Percentiles rank a stretch among this genome's conserved stretches.
phyloP scores from a whole-genome alignment of 2,797 vertebrate genomes.

The Thaleichthys pacificus region DNA sequence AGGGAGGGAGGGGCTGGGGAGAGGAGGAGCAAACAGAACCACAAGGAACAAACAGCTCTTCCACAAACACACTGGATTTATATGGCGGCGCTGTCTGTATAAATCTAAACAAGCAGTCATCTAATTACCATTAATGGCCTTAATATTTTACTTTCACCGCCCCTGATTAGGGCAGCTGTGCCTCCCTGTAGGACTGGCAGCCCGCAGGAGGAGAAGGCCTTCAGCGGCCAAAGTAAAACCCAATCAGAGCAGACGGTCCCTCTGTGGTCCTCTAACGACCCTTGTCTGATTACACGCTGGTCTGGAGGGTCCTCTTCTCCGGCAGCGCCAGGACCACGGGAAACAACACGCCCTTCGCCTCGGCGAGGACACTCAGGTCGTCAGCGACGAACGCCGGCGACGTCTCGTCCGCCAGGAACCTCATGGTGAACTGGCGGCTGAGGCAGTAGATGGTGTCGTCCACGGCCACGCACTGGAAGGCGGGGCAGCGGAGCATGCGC shows the following conservation, averaged over 20 bases:
- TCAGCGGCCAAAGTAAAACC: no score
- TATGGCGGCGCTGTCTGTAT: conserved; percentile 54
- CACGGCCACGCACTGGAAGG: conserved; percentile 81
- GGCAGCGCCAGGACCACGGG: conserved; percentile 84
- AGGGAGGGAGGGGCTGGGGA: no score
- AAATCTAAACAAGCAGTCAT: conserved; percentile 65
- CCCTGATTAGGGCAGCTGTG: conserved; percentile 40
- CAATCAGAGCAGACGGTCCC: no score
- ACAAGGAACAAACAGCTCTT: conserved; percentile 46
- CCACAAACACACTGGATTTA: conserved; percentile 46
- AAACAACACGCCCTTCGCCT: conserved; percentile 79
- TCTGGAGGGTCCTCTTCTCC: conserved; percentile 64
- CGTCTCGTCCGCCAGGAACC: conserved; percentile 83
- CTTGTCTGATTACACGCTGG: conserved; percentile 71
- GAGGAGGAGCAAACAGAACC: not conserved
- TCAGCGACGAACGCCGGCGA: conserved; percentile 82
- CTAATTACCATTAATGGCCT: conserved; percentile 58
- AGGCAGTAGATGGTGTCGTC: conserved; percentile 82
- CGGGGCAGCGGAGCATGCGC: conserved; percentile 54
- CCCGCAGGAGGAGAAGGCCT: conserved; percentile 4
- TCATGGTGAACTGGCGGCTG: conserved; percentile 75
- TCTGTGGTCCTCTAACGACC: not conserved
- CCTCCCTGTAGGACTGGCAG: conserved; percentile 33
- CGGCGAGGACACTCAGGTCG: conserved; percentile 76
- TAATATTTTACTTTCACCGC: conserved; percentile 62